These are phyloP conservation scores for Drosophila bifasciata DNA, from an alignment of 1,140 invertebrate genomes.

Conservation along the genomic window DNA sequence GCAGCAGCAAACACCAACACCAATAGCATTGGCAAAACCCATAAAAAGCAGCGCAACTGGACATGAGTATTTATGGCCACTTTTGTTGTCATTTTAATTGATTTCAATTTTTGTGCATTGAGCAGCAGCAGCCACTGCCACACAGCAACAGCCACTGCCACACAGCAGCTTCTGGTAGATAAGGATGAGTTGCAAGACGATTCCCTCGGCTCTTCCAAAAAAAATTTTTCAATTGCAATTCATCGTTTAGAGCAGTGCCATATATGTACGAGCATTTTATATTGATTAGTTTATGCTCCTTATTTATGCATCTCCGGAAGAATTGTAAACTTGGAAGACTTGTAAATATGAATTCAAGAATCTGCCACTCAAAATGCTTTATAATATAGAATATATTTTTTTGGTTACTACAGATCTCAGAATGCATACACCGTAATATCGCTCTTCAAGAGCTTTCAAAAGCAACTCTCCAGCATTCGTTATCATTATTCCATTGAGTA, in stretches of 20 bases:
- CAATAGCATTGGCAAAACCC: conserved; percentile 29
- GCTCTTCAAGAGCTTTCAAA: too few species aligned
- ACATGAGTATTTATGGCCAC: conserved; percentile 76
- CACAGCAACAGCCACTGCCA: neutral
- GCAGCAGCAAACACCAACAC: conserved; percentile 28
- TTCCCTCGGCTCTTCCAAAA: conserved; percentile 2
- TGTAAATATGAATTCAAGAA: conserved; percentile 5
- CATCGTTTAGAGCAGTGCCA: conserved; percentile 10
- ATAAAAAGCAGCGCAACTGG: conserved; percentile 70
- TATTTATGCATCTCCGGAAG: conserved; percentile 12
- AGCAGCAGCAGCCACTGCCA: conserved; percentile 9
- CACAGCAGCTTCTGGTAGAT: conserved; percentile 41
- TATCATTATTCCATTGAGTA: too few species aligned
- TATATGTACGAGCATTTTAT: conserved; percentile 5
- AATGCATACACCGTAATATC: too few species aligned
- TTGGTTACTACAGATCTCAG: neutral
- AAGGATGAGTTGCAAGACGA: conserved; percentile 67
- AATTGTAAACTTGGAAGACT: conserved; percentile 7
- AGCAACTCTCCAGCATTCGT: too few species aligned
- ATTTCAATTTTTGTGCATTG: conserved; percentile 76
- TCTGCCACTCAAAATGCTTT: conserved; percentile 15
- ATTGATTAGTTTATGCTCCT: conserved; percentile 32
- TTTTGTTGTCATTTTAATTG: conserved; percentile 83
- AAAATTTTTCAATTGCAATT: conserved; percentile 29
- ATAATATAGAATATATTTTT: conserved; percentile 6